phyloP scores from a whole-genome alignment of 2,888 invertebrate species.

The Geophilus truncorum region DNA sequence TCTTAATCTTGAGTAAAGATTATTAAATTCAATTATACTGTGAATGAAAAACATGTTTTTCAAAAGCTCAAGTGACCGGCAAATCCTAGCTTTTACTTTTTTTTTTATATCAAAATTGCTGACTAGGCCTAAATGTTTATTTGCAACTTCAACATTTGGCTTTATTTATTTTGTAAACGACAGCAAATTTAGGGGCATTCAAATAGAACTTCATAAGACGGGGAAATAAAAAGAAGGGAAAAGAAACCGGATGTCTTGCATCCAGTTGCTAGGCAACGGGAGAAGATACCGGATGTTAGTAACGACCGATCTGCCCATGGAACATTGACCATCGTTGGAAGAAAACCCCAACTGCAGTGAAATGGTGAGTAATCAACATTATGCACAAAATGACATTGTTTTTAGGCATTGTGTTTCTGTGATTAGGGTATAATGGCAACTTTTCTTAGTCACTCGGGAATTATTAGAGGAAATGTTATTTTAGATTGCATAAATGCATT shows the following conservation, averaged over 20 bases:
- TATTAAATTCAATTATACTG: neutral
- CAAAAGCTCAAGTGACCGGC: too few species aligned
- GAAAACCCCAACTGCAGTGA: neutral
- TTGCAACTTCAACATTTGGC: neutral
- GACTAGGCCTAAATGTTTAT: too few species aligned
- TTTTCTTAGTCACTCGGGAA: too few species aligned
- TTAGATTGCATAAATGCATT: too few species aligned
- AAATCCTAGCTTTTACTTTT: too few species aligned
- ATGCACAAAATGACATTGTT: neutral
- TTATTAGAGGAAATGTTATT: too few species aligned
- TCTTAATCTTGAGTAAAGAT: neutral
- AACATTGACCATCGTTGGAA: neutral
- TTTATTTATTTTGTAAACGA: neutral
- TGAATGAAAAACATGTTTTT: neutral
- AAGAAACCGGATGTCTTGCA: neutral
- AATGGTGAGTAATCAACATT: neutral
- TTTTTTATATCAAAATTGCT: neutral
- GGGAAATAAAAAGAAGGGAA: neutral
- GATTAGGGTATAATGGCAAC: too few species aligned
- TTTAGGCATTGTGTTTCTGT: neutral
- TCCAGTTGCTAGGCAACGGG: neutral
- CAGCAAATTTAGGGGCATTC: neutral
- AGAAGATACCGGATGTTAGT: neutral
- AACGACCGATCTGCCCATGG: neutral
- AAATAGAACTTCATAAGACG: neutral